Conservation (phyloP, 2,888 invertebrate species). For the Melieria picta region DNA sequence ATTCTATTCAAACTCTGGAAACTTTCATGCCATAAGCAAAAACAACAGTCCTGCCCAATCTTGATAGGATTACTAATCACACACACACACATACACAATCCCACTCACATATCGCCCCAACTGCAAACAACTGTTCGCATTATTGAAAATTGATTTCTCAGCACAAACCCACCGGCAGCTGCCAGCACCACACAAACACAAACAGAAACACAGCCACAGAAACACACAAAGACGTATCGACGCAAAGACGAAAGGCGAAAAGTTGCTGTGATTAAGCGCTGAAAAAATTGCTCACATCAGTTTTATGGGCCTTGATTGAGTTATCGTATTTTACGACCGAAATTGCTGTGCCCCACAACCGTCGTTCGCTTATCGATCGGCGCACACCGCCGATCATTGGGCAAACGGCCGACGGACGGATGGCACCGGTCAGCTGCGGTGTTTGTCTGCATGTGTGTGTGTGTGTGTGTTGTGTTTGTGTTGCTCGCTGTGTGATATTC, state of each 20-base stretch:
- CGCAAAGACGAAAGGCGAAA: conserved; percentile 28
- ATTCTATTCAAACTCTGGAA: too few species aligned
- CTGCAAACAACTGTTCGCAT: too few species aligned
- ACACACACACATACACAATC: too few species aligned
- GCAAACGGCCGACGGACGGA: conserved; percentile 29
- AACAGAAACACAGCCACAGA: conserved; percentile 17
- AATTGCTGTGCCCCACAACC: conserved; percentile 57
- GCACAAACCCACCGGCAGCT: conserved; percentile 34
- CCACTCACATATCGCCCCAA: too few species aligned
- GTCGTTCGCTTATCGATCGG: conserved; percentile 37
- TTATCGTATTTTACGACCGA: conserved; percentile 64
- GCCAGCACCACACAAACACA: conserved; percentile 2
- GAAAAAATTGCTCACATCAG: conserved; percentile 46
- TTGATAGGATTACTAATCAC: too few species aligned
- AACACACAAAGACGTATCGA: background rate
- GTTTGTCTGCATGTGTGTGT: background rate
- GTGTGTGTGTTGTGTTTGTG: too few species aligned
- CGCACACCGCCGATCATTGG: conserved; percentile 35
- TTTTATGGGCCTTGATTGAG: conserved; percentile 63
- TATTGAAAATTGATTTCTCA: conserved; percentile 38
- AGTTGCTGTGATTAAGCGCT: conserved; percentile 25
- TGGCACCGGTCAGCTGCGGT: conserved; percentile 2
- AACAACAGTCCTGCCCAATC: too few species aligned
- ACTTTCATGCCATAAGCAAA: too few species aligned
- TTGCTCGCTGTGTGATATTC: conserved; percentile 55